These are phyloP conservation scores for Drosophila sproati DNA, from an alignment of 1,140 invertebrate species.

Conservation along the genomic window DNA sequence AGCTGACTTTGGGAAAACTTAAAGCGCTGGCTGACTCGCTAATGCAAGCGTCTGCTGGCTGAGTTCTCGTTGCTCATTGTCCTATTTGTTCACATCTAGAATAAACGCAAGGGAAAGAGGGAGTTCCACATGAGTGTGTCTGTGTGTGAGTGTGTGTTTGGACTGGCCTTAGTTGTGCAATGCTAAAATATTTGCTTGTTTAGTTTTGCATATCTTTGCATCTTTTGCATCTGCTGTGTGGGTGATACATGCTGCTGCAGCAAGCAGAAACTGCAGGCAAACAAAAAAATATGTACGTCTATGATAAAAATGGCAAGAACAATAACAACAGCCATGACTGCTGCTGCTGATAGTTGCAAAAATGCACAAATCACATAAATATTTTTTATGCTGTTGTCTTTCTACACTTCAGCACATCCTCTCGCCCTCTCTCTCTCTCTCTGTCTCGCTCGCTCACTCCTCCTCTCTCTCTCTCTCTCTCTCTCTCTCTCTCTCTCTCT, in stretches of 20 bases:
- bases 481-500: background rate
- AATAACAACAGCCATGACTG: constrained; percentile 28
- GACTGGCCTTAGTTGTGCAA: constrained; percentile 70
- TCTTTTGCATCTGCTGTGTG: constrained; percentile 65
- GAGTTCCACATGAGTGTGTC: too few species aligned
- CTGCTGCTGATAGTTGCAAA: constrained; percentile 62
- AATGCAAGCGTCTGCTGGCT: constrained; percentile 51
- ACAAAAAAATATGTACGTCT: constrained; percentile 34
- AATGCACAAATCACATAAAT: constrained; percentile 75
- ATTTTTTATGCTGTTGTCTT: constrained; percentile 75
- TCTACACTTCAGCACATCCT: constrained; percentile 45
- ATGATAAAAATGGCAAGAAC: constrained; percentile 36
- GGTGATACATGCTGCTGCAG: constrained; percentile 41
- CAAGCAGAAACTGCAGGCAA: constrained; percentile 20
- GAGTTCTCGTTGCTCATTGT: constrained; percentile 49
- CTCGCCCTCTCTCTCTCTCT: background rate
- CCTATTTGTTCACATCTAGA: constrained; percentile 18
- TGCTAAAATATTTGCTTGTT: constrained; percentile 80
- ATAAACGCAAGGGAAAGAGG: background rate
- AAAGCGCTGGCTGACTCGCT: constrained; percentile 45
- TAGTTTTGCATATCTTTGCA: constrained; percentile 80
- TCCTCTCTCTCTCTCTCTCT: background rate
- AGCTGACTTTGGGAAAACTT: constrained; percentile 19
- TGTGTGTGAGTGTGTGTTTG: constrained; percentile 3
- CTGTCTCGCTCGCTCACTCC: too few species aligned